phyloP scores from a whole-genome alignment of 2,113 vertebrate species.

The Spea multiplicata region DNA sequence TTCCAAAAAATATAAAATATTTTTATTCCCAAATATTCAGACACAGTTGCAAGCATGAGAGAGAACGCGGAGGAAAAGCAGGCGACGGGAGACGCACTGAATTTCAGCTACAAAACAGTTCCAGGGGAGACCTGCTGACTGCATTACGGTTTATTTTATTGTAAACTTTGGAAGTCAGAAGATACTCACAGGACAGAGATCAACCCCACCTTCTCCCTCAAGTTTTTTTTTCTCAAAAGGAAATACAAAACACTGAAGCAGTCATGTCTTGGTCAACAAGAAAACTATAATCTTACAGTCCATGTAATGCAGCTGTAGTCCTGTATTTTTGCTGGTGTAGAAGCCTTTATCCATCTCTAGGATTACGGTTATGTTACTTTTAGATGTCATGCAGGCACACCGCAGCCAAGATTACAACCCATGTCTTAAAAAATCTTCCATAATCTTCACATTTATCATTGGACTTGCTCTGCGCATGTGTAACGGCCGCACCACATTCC shows the following conservation, averaged over 20 bases:
- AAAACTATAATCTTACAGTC: not conserved
- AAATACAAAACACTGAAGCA: conserved; percentile 2
- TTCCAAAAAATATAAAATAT: conserved; percentile 22
- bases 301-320: not conserved
- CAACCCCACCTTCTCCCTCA: not conserved
- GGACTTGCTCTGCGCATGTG: conserved; percentile 66
- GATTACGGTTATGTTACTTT: too few relatives aligned
- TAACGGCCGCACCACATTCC: conserved; percentile 62
- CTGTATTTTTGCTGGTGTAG: not conserved
- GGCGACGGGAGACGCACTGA: not conserved
- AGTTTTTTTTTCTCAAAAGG: not conserved
- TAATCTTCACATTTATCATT: not conserved
- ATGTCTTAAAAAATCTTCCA: not conserved
- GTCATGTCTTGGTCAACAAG: conserved; percentile 27
- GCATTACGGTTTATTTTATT: conserved; percentile 9
- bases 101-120: not conserved
- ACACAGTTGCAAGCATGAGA: conserved; percentile 26
- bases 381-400: not conserved
- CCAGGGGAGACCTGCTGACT: not conserved
- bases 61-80: conserved; percentile 1
- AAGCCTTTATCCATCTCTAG: not conserved
- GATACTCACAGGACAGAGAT: not conserved
- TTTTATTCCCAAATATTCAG: conserved; percentile 3
- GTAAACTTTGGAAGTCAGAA: conserved; percentile 14
- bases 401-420: not conserved